These are phyloP conservation scores for Eremophila alpestris DNA, from an alignment of 2,797 vertebrate species.

Conservation along the genomic window DNA sequence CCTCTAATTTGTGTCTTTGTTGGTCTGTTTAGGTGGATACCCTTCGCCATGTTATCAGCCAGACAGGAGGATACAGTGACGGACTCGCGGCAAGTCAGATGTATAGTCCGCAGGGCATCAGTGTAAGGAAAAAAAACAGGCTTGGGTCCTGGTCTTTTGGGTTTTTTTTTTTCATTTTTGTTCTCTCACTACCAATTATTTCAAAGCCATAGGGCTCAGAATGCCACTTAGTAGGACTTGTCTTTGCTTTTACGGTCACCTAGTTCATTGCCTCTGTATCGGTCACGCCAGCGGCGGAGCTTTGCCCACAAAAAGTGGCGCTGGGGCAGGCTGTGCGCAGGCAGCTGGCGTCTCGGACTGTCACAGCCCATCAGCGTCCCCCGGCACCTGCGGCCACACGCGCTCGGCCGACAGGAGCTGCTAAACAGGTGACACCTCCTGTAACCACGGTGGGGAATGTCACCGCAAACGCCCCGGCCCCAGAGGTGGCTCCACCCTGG, in stretches of 20 bases:
- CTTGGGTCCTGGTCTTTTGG: slow-evolving; percentile 44
- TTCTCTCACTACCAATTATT: slow-evolving; percentile 88
- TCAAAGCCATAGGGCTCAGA: slow-evolving; percentile 88
- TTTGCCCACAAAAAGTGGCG: slow-evolving; percentile 69
- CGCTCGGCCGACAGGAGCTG: slow-evolving; percentile 76
- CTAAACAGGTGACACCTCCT: slow-evolving; percentile 88
- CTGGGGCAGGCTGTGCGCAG: slow-evolving; percentile 74
- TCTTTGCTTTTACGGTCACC: slow-evolving; percentile 85
- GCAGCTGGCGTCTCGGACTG: slow-evolving; percentile 84
- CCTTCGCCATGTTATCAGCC: slow-evolving; percentile 99
- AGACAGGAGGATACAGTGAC: slow-evolving; percentile 99
- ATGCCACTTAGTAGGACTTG: slow-evolving; percentile 88
- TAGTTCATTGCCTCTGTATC: slow-evolving; percentile 84
- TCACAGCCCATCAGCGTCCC: slow-evolving; percentile 85
- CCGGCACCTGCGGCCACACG: slow-evolving; percentile 86
- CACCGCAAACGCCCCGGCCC: slow-evolving; percentile 54
- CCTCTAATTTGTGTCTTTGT: slow-evolving; percentile 75
- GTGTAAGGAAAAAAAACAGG: slow-evolving; percentile 87
- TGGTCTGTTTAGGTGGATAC: slow-evolving; percentile 95
- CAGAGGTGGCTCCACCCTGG: slow-evolving; percentile 25
- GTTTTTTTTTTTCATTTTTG: slow-evolving; percentile 20
- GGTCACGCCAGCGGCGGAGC: slow-evolving; percentile 80
- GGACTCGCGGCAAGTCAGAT: slow-evolving; percentile 98
- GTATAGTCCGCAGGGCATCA: slow-evolving; percentile 99
- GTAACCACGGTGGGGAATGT: slow-evolving; percentile 45